A percentile compares a stretch with the other conserved stretches of the same genome.
These are phyloP conservation scores for Mus pahari DNA, from an alignment of 2,113 vertebrate genomes.

Conservation along the genomic window DNA sequence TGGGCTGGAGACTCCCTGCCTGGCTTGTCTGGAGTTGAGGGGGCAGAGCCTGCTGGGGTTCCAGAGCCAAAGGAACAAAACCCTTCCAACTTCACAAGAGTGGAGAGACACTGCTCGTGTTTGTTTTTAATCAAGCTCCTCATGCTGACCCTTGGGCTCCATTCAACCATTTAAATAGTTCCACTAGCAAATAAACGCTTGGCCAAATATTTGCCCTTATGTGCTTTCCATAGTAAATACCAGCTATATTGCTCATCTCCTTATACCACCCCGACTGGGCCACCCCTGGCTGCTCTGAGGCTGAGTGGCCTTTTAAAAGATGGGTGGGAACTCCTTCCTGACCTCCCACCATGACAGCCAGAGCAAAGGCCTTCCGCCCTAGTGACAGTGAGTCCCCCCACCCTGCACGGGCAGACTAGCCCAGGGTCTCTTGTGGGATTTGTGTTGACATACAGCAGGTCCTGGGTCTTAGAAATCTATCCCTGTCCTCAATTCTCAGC, in stretches of 20 bases:
- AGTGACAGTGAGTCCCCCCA: neutral
- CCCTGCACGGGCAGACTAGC: neutral
- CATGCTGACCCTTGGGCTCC: slow-evolving; percentile 75
- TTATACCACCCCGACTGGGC: slow-evolving; percentile 11
- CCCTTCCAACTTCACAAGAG: slow-evolving; percentile 44
- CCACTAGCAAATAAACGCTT: slow-evolving; percentile 74
- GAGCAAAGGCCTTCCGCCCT: neutral
- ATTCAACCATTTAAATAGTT: slow-evolving; percentile 78
- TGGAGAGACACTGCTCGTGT: slow-evolving; percentile 60
- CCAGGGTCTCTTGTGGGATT: neutral
- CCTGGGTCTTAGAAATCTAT: neutral
- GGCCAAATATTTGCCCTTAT: slow-evolving; percentile 73
- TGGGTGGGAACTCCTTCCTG: slow-evolving; percentile 30
- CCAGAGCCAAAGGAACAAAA: slow-evolving; percentile 49
- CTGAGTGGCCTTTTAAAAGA: slow-evolving; percentile 23
- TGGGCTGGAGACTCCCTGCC: neutral
- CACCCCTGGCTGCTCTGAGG: neutral
- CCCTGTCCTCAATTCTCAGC: neutral
- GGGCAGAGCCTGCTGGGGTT: neutral
- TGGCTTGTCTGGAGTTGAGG: neutral
- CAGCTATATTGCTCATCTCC: slow-evolving; percentile 75
- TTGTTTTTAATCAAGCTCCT: slow-evolving; percentile 80
- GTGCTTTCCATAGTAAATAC: slow-evolving; percentile 77
- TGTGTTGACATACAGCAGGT: neutral
- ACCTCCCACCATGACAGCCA: slow-evolving; percentile 1